A percentile compares a stretch with the other conserved stretches of the same genome.
These are phyloP conservation scores for Simalia tracyae DNA, from an alignment of 2,797 vertebrate genomes.

Conservation along the genomic window DNA sequence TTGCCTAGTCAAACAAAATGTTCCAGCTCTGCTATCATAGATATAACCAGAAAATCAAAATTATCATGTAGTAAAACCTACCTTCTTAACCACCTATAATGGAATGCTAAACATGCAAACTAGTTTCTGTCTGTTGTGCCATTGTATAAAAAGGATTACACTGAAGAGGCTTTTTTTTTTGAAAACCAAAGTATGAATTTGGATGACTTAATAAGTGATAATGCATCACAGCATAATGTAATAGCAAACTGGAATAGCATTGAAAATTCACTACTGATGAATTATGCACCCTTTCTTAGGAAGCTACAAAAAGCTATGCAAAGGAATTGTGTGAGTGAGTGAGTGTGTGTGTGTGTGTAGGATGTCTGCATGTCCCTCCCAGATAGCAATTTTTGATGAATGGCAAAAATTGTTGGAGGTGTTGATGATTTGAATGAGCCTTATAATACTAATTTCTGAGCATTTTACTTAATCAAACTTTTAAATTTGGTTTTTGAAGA, in stretches of 20 bases:
- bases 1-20: background rate
- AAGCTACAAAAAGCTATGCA: background rate
- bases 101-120: background rate
- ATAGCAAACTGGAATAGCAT: background rate
- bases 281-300: background rate
- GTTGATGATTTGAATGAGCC: background rate
- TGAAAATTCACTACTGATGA: background rate
- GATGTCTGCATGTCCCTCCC: background rate
- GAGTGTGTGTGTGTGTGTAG: background rate
- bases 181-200: background rate
- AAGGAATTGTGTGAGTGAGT: no score
- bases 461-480: background rate
- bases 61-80: background rate
- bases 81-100: background rate
- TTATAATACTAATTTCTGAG: background rate
- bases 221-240: background rate
- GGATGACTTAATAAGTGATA: background rate
- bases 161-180: background rate
- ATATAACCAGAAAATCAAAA: background rate
- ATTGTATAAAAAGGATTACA: background rate
- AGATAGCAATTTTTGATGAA: constrained; percentile 4
- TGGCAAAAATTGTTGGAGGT: background rate
- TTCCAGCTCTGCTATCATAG: background rate
- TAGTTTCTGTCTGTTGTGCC: background rate
- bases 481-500: background rate